Percentiles rank a stretch among this genome's conserved stretches.
Evolutionary conservation across 2,113 vertebrate species (phyloP).

Genomic region (Mixornis gularis): DNA sequence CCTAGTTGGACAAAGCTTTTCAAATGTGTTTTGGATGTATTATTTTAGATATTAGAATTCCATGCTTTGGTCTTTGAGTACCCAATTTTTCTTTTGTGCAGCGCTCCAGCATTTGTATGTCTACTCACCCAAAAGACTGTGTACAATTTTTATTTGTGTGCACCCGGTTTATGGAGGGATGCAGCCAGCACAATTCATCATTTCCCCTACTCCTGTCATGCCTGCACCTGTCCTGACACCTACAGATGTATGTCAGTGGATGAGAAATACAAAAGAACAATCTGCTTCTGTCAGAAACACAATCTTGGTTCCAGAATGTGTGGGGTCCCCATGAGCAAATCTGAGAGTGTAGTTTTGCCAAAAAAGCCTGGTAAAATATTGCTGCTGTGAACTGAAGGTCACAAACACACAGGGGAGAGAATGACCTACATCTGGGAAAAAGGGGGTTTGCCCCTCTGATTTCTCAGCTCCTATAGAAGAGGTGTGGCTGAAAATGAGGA

Average conservation of each 20-base stretch:
- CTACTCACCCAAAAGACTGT: neutral
- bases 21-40: neutral
- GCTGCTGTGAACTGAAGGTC: neutral
- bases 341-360: neutral
- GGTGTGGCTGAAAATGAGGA: neutral
- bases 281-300: neutral
- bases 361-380: neutral
- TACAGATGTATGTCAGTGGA: neutral
- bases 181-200: neutral
- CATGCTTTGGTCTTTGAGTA: neutral
- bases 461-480: neutral
- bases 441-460: neutral
- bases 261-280: neutral
- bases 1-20: neutral
- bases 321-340: neutral
- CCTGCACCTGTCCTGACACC: neutral
- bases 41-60: neutral
- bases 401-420: fast-evolving
- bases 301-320: neutral
- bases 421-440: neutral
- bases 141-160: neutral
- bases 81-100: neutral
- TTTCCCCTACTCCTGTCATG: neutral
- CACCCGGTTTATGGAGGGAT: neutral
- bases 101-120: neutral